Conservation (phyloP, 1,140 invertebrate genomes). For the Meloidogyne hapla region DNA sequence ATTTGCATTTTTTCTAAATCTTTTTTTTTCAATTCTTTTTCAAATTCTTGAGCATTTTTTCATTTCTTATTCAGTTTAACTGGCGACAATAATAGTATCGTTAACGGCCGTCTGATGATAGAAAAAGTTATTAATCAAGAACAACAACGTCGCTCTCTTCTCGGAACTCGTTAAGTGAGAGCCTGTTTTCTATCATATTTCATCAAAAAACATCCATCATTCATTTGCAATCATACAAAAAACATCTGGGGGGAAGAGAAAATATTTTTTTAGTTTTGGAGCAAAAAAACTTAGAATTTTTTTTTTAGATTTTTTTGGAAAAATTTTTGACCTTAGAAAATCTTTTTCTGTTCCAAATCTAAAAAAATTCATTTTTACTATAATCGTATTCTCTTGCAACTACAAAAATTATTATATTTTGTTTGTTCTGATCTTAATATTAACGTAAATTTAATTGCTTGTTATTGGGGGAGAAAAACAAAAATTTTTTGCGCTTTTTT, state of each 20-base stretch:
- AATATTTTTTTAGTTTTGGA: too few species aligned
- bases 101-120: slow-evolving; percentile 48
- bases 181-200: background rate
- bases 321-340: background rate
- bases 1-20: background rate
- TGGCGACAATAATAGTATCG: slow-evolving; percentile 49
- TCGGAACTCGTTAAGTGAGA: slow-evolving; percentile 22
- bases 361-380: background rate
- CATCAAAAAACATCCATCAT: background rate
- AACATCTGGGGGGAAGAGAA: too few species aligned
- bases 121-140: slow-evolving; percentile 56
- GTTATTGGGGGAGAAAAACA: background rate
- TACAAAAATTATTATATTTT: background rate
- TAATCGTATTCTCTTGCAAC: background rate
- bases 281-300: too few species aligned
- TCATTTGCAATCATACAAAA: too few species aligned
- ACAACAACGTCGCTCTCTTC: slow-evolving; percentile 45
- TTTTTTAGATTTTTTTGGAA: background rate
- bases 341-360: background rate
- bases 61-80: slow-evolving; percentile 52
- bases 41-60: slow-evolving; percentile 20
- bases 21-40: slow-evolving; percentile 1
- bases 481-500: background rate
- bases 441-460: background rate
- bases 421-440: background rate